These are phyloP conservation scores for Leptinotarsa peninsularis DNA, from an alignment of 2,888 invertebrate species.

Conservation along the genomic window DNA sequence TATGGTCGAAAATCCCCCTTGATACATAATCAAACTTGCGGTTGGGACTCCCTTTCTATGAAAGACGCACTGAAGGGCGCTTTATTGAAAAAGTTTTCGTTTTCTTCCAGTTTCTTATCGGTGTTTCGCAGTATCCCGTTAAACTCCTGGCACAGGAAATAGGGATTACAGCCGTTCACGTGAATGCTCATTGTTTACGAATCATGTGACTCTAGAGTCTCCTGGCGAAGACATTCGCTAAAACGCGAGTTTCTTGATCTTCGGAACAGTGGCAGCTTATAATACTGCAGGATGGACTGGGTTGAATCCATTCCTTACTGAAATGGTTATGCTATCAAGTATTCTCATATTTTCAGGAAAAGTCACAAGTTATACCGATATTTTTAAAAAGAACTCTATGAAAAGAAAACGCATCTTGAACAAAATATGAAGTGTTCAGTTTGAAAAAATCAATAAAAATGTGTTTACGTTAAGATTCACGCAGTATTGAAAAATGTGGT, in stretches of 20 bases:
- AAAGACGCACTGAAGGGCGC: neutral
- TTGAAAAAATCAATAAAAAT: no score
- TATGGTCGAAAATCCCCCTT: neutral
- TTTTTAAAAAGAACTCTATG: no score
- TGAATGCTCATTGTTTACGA: conserved; percentile 5
- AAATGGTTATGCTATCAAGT: no score
- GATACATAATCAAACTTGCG: neutral
- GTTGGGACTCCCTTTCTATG: neutral
- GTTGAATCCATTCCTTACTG: neutral
- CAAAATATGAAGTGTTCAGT: no score
- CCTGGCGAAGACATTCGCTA: neutral
- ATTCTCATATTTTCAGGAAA: no score
- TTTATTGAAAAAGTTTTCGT: conserved; percentile 6
- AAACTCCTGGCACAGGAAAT: neutral
- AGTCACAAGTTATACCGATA: no score
- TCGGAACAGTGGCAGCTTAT: neutral
- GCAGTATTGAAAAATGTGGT: no score
- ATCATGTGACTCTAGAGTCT: neutral
- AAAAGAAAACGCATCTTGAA: no score
- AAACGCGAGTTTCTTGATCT: neutral
- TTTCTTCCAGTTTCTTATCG: conserved; percentile 1
- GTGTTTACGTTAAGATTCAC: no score
- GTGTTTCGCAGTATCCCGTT: conserved; percentile 3
- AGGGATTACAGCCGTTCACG: neutral
- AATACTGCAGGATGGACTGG: neutral